These are phyloP conservation scores for Cylindroiulus punctatus DNA, from an alignment of 2,888 invertebrate species.

Conservation along the genomic window DNA sequence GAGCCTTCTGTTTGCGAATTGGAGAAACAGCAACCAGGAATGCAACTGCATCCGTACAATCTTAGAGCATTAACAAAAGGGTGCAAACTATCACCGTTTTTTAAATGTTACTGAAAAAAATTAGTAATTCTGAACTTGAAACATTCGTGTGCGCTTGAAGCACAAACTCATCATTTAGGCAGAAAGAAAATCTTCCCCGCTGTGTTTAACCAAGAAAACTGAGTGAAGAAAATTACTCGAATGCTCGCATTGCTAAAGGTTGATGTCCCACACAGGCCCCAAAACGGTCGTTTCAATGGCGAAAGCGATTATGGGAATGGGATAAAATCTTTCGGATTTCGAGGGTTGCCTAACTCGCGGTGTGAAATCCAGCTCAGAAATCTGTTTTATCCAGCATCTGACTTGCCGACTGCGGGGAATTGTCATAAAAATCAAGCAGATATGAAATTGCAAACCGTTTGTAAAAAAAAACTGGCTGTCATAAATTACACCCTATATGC, in stretches of 20 bases:
- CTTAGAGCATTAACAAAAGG: not conserved
- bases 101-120: not conserved
- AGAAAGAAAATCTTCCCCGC: conserved; percentile 20
- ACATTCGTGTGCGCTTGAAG: conserved; percentile 20
- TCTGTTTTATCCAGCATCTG: conserved; percentile 10
- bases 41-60: conserved; percentile 12
- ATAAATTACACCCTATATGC: conserved; percentile 4
- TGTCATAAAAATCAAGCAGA: conserved; percentile 13
- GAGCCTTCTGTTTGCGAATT: not conserved
- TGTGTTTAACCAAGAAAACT: not conserved
- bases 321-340: not conserved
- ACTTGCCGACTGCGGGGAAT: not conserved
- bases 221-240: not conserved
- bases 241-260: not conserved
- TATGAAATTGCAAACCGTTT: not conserved
- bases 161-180: not conserved
- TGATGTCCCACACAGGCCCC: conserved; percentile 26
- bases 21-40: not conserved
- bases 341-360: not conserved
- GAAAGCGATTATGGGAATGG: not conserved
- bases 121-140: conserved; percentile 20
- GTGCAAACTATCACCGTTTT: conserved; percentile 1
- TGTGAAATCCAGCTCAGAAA: not conserved
- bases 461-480: conserved; percentile 6
- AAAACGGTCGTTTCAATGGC: not conserved